phyloP scores from a whole-genome alignment of 2,113 vertebrate species.

The Piaya cayana region DNA sequence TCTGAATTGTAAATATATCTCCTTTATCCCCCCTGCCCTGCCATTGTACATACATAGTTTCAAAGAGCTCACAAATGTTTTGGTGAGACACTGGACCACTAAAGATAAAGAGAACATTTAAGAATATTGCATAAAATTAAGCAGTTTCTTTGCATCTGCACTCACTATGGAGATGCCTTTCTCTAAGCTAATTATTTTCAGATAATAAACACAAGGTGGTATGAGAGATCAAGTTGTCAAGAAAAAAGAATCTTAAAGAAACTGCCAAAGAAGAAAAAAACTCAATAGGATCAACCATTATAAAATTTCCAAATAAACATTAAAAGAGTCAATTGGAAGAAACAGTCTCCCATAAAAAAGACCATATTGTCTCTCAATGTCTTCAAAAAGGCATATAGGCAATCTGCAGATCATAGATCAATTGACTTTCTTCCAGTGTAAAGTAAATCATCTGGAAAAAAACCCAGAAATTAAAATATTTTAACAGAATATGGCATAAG shows the following conservation, averaged over 20 bases:
- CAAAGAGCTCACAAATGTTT: constrained; percentile 58
- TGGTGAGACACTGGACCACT: constrained; percentile 56
- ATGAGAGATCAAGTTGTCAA: constrained; percentile 59
- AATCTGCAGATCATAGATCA: neutral
- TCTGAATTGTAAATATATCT: constrained; percentile 1
- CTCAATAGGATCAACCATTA: neutral
- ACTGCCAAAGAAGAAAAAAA: neutral
- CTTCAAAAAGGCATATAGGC: neutral
- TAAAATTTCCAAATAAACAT: constrained; percentile 23
- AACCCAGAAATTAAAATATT: neutral
- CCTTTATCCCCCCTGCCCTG: neutral
- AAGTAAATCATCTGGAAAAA: neutral
- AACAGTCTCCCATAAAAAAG: neutral
- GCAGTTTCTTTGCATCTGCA: constrained; percentile 62
- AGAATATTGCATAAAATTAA: constrained; percentile 62
- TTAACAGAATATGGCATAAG: neutral
- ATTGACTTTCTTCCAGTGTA: neutral
- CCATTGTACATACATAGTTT: constrained; percentile 6
- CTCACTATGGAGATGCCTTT: constrained; percentile 49
- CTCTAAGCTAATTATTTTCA: constrained; percentile 53
- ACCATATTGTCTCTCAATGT: neutral
- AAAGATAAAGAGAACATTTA: constrained; percentile 69
- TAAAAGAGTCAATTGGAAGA: neutral
- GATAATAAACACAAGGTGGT: constrained; percentile 49
- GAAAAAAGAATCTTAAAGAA: constrained; percentile 40